phyloP scores from a whole-genome alignment of 2,797 vertebrate species.

The Sandelia bainsii region DNA sequence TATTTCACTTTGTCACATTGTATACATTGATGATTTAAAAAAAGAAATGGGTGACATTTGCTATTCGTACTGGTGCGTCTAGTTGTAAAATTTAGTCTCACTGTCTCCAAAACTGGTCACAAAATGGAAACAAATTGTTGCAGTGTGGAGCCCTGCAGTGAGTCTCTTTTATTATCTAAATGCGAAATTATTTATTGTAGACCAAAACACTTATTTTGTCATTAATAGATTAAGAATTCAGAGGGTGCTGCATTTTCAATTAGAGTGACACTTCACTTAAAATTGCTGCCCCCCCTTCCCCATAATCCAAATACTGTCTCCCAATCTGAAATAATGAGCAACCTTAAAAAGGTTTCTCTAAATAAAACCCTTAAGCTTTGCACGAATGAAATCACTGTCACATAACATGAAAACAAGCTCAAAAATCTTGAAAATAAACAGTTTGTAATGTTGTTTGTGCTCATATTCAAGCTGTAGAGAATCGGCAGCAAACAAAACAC shows the following conservation, averaged over 20 bases:
- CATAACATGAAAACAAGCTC: constrained; percentile 35
- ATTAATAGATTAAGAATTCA: constrained; percentile 42
- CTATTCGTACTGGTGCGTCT: no score
- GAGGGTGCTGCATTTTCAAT: constrained; percentile 35
- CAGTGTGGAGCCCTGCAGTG: no score
- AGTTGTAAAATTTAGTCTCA: no score
- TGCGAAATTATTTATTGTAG: constrained; percentile 12
- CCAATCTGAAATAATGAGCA: constrained; percentile 41
- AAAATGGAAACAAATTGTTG: no score
- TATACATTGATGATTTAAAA: no score
- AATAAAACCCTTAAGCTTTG: constrained; percentile 36
- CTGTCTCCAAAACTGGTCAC: no score
- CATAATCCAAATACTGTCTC: constrained; percentile 28
- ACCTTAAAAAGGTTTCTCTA: constrained; percentile 18
- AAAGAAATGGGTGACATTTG: no score
- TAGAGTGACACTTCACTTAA: constrained; percentile 43
- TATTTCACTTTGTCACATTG: no score
- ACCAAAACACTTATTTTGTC: constrained; percentile 24
- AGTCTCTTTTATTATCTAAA: background rate
- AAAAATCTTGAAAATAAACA: constrained; percentile 34
- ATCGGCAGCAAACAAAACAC: constrained; percentile 5
- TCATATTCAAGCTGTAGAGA: constrained; percentile 1
- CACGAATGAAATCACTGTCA: constrained; percentile 37
- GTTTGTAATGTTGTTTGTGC: constrained; percentile 21
- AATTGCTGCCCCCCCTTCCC: constrained; percentile 20